Percentiles rank a stretch among this genome's conserved stretches.
phyloP scores from a whole-genome alignment of 2,888 invertebrate species.

The Pristionchus fissidentatus region DNA sequence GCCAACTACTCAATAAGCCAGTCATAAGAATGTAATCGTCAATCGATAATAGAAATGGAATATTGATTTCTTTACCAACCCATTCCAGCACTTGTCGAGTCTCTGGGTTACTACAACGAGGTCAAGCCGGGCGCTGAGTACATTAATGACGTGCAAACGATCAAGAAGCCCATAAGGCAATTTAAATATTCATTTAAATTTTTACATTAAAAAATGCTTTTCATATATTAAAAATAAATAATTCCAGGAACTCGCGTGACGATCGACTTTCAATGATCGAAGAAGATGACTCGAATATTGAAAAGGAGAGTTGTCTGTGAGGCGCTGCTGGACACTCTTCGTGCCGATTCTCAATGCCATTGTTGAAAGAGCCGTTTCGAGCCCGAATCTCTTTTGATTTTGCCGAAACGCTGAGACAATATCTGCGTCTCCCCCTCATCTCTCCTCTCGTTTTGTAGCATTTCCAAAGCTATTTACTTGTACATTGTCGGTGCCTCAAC shows the following conservation, averaged over 20 bases:
- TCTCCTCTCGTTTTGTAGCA: conserved; percentile 3
- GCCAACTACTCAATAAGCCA: too few relatives aligned
- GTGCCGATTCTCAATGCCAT: not conserved
- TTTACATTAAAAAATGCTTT: not conserved
- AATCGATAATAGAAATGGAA: too few relatives aligned
- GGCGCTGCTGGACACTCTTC: not conserved
- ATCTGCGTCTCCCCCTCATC: too few relatives aligned
- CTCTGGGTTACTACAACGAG: conserved; percentile 46
- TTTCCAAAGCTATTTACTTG: not conserved
- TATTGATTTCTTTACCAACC: too few relatives aligned
- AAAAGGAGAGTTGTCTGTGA: conserved; percentile 46
- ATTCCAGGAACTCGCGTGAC: not conserved
- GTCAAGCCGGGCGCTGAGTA: conserved; percentile 34
- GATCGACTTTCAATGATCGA: conserved; percentile 39
- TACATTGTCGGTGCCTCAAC: conserved; percentile 8
- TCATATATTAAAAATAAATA: not conserved
- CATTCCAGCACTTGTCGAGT: conserved; percentile 39
- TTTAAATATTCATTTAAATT: not conserved
- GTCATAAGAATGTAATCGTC: too few relatives aligned
- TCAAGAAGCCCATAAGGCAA: not conserved
- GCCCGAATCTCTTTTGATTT: too few relatives aligned
- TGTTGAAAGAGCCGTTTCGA: not conserved
- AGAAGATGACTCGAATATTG: conserved; percentile 38
- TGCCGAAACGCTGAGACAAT: too few relatives aligned
- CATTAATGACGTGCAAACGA: conserved; percentile 16